These are phyloP conservation scores for Amphimallon solstitiale DNA, from an alignment of 2,888 invertebrate genomes.

Conservation along the genomic window DNA sequence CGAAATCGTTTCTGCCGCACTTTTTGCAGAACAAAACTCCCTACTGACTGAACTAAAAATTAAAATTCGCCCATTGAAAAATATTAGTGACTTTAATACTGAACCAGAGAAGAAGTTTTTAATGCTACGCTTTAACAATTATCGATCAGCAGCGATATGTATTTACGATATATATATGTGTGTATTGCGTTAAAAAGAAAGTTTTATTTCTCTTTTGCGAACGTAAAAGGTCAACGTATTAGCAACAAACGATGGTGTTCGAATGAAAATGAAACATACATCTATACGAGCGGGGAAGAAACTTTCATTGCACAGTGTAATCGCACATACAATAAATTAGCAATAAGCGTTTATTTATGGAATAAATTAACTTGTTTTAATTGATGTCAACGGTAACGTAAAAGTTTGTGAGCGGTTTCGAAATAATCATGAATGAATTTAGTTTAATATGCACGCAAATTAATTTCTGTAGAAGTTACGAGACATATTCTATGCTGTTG, in stretches of 20 bases:
- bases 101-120: too few species aligned
- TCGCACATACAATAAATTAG: constrained; percentile 3
- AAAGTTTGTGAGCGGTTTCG: too few species aligned
- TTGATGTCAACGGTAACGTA: background rate
- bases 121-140: too few species aligned
- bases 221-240: constrained; percentile 32
- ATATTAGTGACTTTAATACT: background rate
- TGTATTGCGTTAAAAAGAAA: constrained; percentile 15
- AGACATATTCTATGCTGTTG: too few species aligned
- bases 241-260: constrained; percentile 6
- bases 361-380: constrained; percentile 13
- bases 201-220: constrained; percentile 31
- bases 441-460: too few species aligned
- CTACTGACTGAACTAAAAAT: too few species aligned
- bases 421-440: too few species aligned
- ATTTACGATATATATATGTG: too few species aligned
- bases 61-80: background rate
- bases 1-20: too few species aligned
- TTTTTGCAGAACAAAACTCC: too few species aligned
- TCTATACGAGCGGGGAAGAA: constrained; percentile 5
- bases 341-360: background rate
- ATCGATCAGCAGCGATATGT: too few species aligned
- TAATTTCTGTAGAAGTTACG: too few species aligned
- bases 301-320: constrained; percentile 26
- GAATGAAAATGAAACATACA: constrained; percentile 29